Percentiles rank a stretch among this genome's conserved stretches.
phyloP scores from a whole-genome alignment of 2,888 invertebrate species.

The Drosophila subquinaria region DNA sequence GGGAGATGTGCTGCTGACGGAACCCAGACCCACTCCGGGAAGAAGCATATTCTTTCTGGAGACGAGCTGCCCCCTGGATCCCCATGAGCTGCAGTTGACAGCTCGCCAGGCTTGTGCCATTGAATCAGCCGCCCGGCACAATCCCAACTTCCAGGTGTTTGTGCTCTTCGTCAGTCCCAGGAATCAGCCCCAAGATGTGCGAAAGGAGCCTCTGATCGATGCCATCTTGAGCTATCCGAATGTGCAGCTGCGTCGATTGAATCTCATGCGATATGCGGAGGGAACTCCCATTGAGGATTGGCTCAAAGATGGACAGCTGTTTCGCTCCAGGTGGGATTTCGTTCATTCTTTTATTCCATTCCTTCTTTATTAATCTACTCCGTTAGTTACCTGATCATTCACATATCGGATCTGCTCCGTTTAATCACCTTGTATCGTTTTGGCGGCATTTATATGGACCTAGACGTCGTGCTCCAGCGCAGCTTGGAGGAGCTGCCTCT shows the following conservation, averaged over 20 bases:
- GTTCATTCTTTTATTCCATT: neutral
- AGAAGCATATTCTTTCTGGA: conserved; percentile 84
- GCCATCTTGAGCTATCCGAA: conserved; percentile 79
- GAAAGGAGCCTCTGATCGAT: conserved; percentile 54
- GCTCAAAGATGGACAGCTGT: conserved; percentile 75
- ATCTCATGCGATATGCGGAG: conserved; percentile 80
- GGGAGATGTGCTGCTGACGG: conserved; percentile 73
- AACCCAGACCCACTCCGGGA: conserved; percentile 72
- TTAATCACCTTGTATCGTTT: conserved; percentile 88
- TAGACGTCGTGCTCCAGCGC: conserved; percentile 90
- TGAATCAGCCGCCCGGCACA: conserved; percentile 81
- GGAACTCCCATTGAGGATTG: conserved; percentile 81
- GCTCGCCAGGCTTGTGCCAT: conserved; percentile 82
- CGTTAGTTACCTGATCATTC: conserved; percentile 73
- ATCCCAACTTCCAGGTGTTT: conserved; percentile 78
- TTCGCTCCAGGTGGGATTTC: conserved; percentile 66
- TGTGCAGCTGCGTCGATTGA: conserved; percentile 79
- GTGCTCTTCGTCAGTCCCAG: conserved; percentile 81
- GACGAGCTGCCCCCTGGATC: conserved; percentile 48
- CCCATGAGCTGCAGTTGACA: conserved; percentile 55
- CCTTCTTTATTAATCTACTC: neutral
- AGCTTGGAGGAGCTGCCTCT: conserved; percentile 77
- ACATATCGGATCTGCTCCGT: conserved; percentile 80
- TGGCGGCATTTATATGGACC: conserved; percentile 92
- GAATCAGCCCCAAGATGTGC: conserved; percentile 42